Percentiles rank a stretch among this genome's conserved stretches.
These are phyloP conservation scores for Pseudomyrmex cubaensis DNA, from an alignment of 1,140 invertebrate species.

Conservation along the genomic window DNA sequence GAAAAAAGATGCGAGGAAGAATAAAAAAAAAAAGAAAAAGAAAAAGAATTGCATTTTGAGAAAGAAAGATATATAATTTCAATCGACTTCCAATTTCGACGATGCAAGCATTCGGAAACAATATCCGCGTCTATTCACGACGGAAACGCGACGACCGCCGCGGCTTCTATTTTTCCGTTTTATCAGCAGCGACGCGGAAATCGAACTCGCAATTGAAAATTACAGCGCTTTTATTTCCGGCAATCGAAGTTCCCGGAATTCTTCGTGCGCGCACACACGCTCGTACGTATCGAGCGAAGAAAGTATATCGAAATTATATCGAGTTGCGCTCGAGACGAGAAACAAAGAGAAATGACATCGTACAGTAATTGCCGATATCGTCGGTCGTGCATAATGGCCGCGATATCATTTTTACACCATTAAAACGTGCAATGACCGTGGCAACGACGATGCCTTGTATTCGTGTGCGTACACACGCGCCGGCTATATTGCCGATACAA, in stretches of 20 bases:
- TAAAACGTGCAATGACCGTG: constrained; percentile 69
- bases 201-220: background rate
- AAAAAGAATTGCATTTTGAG: background rate
- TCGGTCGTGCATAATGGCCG: background rate
- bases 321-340: constrained; percentile 1
- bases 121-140: background rate
- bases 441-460: constrained; percentile 32
- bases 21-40: background rate
- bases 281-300: background rate
- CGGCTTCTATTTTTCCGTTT: background rate
- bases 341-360: background rate
- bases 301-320: background rate
- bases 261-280: background rate
- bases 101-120: background rate
- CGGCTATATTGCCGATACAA: constrained; percentile 80
- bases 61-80: constrained; percentile 11
- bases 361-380: constrained; percentile 14
- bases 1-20: background rate
- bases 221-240: background rate
- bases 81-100: constrained; percentile 3
- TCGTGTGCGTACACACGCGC: constrained; percentile 73
- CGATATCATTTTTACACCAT: constrained; percentile 59
- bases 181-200: background rate
- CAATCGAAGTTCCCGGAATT: background rate
- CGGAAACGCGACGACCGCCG: background rate